Evolutionary conservation across 2,797 vertebrate species (phyloP).

Genomic region (Bradypodion pumilum): DNA sequence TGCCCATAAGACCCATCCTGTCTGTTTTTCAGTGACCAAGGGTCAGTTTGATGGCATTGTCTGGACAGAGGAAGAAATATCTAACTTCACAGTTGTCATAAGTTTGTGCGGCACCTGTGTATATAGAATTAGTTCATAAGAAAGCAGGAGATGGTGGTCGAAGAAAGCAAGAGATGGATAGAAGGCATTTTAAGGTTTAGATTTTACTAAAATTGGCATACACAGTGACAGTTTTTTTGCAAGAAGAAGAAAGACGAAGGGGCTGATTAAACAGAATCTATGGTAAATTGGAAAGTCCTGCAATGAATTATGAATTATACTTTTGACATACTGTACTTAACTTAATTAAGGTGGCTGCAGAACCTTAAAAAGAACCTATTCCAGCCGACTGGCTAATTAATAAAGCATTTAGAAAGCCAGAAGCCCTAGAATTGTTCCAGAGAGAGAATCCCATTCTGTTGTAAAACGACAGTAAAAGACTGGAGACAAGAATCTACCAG

Average conservation of each 20-base stretch:
- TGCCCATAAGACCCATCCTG: too few relatives aligned
- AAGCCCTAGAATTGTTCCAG: neutral
- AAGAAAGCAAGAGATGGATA: too few relatives aligned
- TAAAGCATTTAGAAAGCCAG: neutral
- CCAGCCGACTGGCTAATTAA: conserved; percentile 23
- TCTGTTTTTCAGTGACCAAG: neutral
- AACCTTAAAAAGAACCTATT: conserved; percentile 16
- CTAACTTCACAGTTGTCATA: too few relatives aligned
- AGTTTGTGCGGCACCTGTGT: too few relatives aligned
- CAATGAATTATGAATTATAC: conserved; percentile 20
- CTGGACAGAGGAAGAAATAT: too few relatives aligned
- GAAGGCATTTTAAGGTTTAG: neutral
- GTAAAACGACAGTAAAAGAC: neutral
- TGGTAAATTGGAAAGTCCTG: neutral
- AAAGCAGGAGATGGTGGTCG: neutral
- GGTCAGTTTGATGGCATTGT: neutral
- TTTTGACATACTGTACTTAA: conserved; percentile 33
- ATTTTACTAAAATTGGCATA: neutral
- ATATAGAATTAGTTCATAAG: neutral
- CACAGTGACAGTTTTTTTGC: neutral
- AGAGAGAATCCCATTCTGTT: conserved; percentile 6
- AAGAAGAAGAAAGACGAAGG: conserved; percentile 4
- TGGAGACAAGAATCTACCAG: neutral
- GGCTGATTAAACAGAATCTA: conserved; percentile 13
- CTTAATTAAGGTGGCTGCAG: conserved; percentile 22